Base-by-base conservation (phyloP, 2,113 vertebrate species). In the Platichthys flesus region DNA sequence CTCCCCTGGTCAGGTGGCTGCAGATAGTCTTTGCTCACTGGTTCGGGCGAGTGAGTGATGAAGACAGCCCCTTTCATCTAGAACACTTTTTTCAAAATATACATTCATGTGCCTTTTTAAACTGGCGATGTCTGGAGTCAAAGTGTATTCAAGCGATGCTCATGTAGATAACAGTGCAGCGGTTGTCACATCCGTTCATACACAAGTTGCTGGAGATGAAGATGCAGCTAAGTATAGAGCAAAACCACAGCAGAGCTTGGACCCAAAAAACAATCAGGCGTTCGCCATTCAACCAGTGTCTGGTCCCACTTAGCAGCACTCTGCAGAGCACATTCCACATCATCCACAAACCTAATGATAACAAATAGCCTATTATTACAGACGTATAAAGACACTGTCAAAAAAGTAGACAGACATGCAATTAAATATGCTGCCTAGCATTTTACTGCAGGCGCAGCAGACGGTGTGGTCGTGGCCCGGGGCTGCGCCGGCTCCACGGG, bases 311-410 rank as follows among this genome's bases (percentile, higher is more conserved):
- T 84, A 87, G 66, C 75, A 28, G 76, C 90, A 82, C 88, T 88
- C 84, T 78, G 37, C 76, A 20, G 65, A 58, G 66, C 74, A 71
- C 82, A 87, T 89, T 87, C 82, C 82, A 69, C 78, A 81, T 85
- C 74, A 85, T 91, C 70, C 85, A 72, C 82, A 86, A 85, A 83
- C 82, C 81, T 90, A 90, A 89, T 91, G 87, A 90, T 88, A 92
- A 86, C 84, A 84, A 86, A 89, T 87, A 89, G 68, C 78, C 78
- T 85, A 88, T 90, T 87, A 90, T 90, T 85, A 92, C 77, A 83
- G 79, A 90, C 79, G 56, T 83, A 85, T 89, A 88, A 91, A 85
- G 83, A 82, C 79, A 67, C 88, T 92, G 81, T 86, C 84, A 82
- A 78, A 78, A 31, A 79, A 54, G 81, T 81, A 87, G 88, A 90